Conservation (phyloP, 1,140 invertebrate species). For the Elysia chlorotica region DNA sequence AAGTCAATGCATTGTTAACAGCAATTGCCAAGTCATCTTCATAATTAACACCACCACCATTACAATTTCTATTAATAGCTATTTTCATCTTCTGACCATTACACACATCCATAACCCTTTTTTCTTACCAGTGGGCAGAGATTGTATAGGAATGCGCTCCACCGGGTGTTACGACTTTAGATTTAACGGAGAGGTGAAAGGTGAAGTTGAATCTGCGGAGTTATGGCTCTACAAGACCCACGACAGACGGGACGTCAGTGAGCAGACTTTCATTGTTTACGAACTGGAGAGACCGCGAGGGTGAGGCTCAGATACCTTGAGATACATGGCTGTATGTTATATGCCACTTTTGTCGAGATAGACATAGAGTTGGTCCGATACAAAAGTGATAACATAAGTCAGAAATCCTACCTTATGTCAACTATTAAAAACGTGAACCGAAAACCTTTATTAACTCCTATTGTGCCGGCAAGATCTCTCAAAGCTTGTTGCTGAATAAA, state of each 20-base stretch:
- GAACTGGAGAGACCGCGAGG: background rate
- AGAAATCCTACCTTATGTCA: background rate
- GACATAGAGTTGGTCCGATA: background rate
- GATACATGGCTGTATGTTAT: background rate
- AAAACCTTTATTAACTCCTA: background rate
- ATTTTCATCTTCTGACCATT: too few species aligned
- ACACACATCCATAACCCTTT: too few species aligned
- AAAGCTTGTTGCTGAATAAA: too few species aligned
- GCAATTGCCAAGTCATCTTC: too few species aligned
- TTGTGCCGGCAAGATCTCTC: background rate
- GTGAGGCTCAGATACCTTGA: background rate
- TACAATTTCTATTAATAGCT: too few species aligned
- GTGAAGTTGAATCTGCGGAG: background rate
- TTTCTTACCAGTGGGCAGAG: background rate
- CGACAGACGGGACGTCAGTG: background rate
- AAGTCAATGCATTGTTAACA: too few species aligned
- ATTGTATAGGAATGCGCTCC: background rate
- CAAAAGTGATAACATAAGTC: too few species aligned
- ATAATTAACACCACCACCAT: too few species aligned
- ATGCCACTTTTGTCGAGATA: background rate
- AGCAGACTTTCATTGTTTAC: background rate
- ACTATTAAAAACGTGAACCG: background rate
- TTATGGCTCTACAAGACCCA: conserved; percentile 9
- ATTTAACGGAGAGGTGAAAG: background rate
- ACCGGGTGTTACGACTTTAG: conserved; percentile 7